Evolutionary conservation across 2,797 vertebrate genomes (phyloP).

Genomic region (Anabacerthia variegaticeps): DNA sequence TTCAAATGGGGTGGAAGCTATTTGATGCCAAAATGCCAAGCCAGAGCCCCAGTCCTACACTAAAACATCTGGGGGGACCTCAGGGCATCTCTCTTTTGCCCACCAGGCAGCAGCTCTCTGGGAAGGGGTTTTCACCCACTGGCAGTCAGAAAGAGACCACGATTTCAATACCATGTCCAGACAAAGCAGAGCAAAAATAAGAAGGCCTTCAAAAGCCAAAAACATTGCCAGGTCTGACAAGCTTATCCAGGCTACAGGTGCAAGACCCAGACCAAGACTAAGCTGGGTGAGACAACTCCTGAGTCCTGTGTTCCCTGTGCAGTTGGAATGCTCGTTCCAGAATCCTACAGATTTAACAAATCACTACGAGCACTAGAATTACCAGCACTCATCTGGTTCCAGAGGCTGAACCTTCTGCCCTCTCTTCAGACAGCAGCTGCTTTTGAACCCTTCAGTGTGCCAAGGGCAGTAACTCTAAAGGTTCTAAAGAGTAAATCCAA

Average conservation of each 20-base stretch:
- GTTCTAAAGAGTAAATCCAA: too few relatives aligned
- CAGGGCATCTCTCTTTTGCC: background rate
- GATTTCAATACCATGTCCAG: rapidly evolving
- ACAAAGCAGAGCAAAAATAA: background rate
- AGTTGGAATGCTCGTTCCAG: rapidly evolving
- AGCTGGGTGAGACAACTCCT: rapidly evolving
- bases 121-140: background rate
- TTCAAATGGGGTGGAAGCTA: background rate
- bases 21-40: background rate
- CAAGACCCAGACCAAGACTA: rapidly evolving
- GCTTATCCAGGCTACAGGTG: rapidly evolving
- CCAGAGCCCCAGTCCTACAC: background rate
- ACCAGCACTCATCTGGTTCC: background rate
- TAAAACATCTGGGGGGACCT: rapidly evolving
- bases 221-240: rapidly evolving
- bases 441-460: background rate
- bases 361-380: rapidly evolving
- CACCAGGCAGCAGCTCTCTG: background rate
- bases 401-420: background rate
- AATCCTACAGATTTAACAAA: background rate
- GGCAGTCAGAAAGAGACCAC: background rate
- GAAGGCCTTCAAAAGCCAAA: background rate
- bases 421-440: rapidly evolving
- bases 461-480: background rate
- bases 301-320: rapidly evolving